phyloP scores from a whole-genome alignment of 1,140 invertebrate genomes.

The Bombus soroeensis region DNA sequence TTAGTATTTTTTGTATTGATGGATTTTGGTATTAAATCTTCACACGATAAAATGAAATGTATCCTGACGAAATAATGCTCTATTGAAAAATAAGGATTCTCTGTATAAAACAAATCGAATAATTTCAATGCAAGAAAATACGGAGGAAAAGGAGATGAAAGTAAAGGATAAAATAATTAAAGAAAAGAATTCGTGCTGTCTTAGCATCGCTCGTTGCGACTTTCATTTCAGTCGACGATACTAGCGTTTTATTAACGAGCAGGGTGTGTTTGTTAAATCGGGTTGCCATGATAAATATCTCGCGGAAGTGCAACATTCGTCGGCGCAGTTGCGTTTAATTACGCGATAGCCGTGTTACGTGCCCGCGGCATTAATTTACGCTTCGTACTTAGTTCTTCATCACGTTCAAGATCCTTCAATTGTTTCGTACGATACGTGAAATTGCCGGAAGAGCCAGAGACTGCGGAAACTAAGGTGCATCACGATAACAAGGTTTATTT shows the following conservation, averaged over 20 bases:
- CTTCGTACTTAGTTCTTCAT: neutral
- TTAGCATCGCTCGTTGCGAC: neutral
- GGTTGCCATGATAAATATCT: neutral
- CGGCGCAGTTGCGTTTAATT: neutral
- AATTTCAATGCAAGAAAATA: neutral
- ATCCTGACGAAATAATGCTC: too few species aligned
- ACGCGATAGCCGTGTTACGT: neutral
- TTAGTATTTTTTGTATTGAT: too few species aligned
- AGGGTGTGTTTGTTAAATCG: neutral
- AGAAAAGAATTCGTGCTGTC: too few species aligned
- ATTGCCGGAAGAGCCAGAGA: neutral
- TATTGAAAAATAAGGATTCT: too few species aligned
- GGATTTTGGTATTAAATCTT: too few species aligned
- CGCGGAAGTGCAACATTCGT: neutral
- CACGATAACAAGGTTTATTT: neutral
- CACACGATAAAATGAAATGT: too few species aligned
- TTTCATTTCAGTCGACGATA: too few species aligned
- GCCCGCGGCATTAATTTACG: neutral
- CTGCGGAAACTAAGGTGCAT: neutral
- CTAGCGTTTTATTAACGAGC: neutral
- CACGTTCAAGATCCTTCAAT: neutral
- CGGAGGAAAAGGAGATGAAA: neutral
- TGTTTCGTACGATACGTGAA: neutral
- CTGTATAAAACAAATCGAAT: too few species aligned
- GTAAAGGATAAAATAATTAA: neutral